A percentile compares a stretch with the other conserved stretches of the same genome.
Evolutionary conservation across 2,797 vertebrate genomes (phyloP).

Genomic region (Buceros bicornis): DNA sequence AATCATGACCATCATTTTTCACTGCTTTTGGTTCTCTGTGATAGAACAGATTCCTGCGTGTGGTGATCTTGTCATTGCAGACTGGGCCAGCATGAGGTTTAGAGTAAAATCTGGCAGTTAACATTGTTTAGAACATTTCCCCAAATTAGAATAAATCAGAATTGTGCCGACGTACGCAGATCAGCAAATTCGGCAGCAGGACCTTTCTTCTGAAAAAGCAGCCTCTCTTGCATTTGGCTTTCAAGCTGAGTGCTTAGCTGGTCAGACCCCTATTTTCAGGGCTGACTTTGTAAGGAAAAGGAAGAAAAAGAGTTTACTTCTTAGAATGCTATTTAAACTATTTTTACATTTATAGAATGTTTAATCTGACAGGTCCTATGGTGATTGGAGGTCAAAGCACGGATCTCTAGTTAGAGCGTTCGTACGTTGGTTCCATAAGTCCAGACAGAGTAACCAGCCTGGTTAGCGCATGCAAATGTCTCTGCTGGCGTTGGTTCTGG

Average conservation of each 20-base stretch:
- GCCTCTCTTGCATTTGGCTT: background rate
- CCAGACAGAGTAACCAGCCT: background rate
- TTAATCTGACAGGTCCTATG: background rate
- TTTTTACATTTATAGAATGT: background rate
- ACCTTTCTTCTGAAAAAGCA: background rate
- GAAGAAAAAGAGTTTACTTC: background rate
- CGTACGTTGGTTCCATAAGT: background rate
- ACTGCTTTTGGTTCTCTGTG: background rate
- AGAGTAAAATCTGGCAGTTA: background rate
- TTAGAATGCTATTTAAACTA: background rate
- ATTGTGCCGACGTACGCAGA: accelerated
- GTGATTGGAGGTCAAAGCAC: background rate
- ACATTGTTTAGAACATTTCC: background rate
- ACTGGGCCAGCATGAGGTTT: background rate
- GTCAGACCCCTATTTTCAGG: background rate
- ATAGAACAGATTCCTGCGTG: background rate
- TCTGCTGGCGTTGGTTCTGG: background rate
- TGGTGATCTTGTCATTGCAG: background rate
- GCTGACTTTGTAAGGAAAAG: background rate
- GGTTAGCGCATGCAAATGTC: background rate
- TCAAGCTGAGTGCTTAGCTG: background rate
- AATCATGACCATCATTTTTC: background rate
- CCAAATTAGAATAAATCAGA: background rate
- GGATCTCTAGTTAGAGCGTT: background rate
- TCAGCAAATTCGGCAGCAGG: background rate